Evolutionary conservation across 92 coral and sea anemone species (phyloP).

Genomic region (Paramuricea clavata): DNA sequence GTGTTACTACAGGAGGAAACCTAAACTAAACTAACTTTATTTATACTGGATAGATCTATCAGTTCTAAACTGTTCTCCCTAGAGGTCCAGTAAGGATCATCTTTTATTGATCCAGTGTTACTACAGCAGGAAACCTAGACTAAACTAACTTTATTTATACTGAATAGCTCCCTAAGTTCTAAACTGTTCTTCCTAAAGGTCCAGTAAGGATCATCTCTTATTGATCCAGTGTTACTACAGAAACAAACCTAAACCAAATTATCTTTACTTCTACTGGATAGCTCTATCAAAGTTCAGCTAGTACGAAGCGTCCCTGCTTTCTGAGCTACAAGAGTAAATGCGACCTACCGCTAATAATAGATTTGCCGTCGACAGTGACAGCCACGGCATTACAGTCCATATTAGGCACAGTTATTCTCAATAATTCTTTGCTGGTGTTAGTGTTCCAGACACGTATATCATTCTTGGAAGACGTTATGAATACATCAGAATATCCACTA

Average conservation of each 20-base stretch:
- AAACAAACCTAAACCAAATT: neutral
- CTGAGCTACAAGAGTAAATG: too few relatives aligned
- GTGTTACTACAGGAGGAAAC: slow-evolving; percentile 11
- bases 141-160: slow-evolving; percentile 4
- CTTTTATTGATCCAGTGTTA: slow-evolving; percentile 8
- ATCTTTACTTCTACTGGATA: neutral
- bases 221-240: slow-evolving; percentile 8
- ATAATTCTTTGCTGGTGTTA: slow-evolving; percentile 83
- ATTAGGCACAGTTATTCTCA: slow-evolving; percentile 88
- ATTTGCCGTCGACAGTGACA: slow-evolving; percentile 77
- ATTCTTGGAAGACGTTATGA: slow-evolving; percentile 84
- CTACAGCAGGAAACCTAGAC: slow-evolving; percentile 3
- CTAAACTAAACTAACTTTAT: slow-evolving; percentile 5
- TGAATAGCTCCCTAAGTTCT: neutral
- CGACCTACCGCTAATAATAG: slow-evolving; percentile 94
- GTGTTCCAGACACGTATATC: slow-evolving; percentile 96
- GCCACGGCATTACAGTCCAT: slow-evolving; percentile 93
- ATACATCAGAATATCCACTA: slow-evolving; percentile 88
- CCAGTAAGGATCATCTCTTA: slow-evolving; percentile 1
- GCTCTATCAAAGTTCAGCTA: neutral
- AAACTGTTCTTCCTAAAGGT: neutral
- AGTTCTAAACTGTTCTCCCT: slow-evolving; percentile 3
- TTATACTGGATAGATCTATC: slow-evolving; percentile 6
- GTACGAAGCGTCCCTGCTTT: too few relatives aligned
- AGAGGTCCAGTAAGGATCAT: neutral